Evolutionary conservation across 2,888 invertebrate species (phyloP).

Genomic region (Leucophora obtusa): DNA sequence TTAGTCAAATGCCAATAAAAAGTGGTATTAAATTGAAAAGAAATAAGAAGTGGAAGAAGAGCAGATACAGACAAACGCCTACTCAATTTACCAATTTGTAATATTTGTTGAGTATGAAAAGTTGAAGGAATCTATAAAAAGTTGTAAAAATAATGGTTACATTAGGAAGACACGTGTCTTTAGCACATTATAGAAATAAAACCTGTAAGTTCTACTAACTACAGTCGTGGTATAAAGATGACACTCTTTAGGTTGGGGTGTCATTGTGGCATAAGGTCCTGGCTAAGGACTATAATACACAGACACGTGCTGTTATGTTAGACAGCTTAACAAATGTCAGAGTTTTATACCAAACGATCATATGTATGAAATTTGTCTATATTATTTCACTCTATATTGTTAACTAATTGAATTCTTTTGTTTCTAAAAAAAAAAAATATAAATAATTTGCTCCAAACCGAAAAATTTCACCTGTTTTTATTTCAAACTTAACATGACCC

Average conservation of each 20-base stretch:
- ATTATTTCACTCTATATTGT: conserved; percentile 28
- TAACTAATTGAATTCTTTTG: conserved; percentile 62
- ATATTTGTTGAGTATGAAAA: conserved; percentile 58
- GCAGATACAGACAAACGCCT: conserved; percentile 45
- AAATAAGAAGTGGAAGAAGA: conserved; percentile 3
- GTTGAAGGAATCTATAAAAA: conserved; percentile 12
- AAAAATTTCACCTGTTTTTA: conserved; percentile 56
- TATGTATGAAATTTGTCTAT: conserved; percentile 17
- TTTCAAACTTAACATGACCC: conserved; percentile 45
- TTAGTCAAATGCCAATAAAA: conserved; percentile 24
- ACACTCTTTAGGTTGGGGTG: conserved; percentile 6
- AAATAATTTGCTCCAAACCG: conserved; percentile 37
- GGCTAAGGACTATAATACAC: conserved; percentile 26
- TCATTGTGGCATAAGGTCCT: conserved; percentile 10
- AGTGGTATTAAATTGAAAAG: conserved; percentile 41
- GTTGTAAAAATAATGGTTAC: conserved; percentile 67
- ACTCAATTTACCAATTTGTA: conserved; percentile 67
- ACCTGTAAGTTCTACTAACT: conserved; percentile 31
- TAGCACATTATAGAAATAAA: conserved; percentile 69
- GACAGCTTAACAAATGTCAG: conserved; percentile 54
- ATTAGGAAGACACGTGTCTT: conserved; percentile 73
- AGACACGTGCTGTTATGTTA: conserved; percentile 53
- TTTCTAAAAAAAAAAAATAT: conserved; percentile 13
- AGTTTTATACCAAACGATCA: conserved; percentile 43
- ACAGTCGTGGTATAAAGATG: conserved; percentile 35